Base-by-base conservation (phyloP, 1,140 invertebrate genomes). In the Neodiprion virginianus region DNA sequence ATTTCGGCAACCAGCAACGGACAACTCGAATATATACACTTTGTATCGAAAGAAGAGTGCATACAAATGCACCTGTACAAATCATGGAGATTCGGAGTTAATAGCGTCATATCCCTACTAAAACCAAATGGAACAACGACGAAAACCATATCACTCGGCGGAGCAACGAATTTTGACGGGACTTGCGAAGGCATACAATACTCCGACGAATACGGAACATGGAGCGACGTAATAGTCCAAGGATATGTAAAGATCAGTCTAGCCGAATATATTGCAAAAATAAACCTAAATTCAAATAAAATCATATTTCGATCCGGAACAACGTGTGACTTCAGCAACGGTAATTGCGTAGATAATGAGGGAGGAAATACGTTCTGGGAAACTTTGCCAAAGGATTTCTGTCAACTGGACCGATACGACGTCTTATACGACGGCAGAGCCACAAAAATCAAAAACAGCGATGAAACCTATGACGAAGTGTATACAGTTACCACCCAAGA, bases 301-400 rank as follows among this genome's bases (percentile, higher is more conserved):
- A 50, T 78, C 5, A 40, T 67, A 23, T 65, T 78, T 21, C 4
- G n/a, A 66, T 78, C 72, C 40, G 77, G 73, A 47, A 48, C n/a
- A 11, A 5, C 23, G 0, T 79, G 77, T 40, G n/a, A 70, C 11
- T 48, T 48, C 0, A 8, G 67, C 17, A 9, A 48, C 5, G 9
- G 23, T 14, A 1, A 66, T 9, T 79, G 78, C 8, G n/a, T 75
- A 1, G 77, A 76, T 14, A 7, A 14, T 0, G 74, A 75, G 28
- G 74, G 73, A 8, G 77, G 78, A 48, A 28, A 74, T n/a, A 72
- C 78, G 0, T 78, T 72, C 65, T 79, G 77, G 78, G 49, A 72
- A 8, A 21, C 71, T 7, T 0, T 80, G 12, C 79, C 75, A 2
- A 53, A 65, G 7, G 71, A 74, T 28, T 48, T 9, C 0, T 74